These are phyloP conservation scores for Orussus abietinus DNA, from an alignment of 1,140 invertebrate genomes.

Conservation along the genomic window DNA sequence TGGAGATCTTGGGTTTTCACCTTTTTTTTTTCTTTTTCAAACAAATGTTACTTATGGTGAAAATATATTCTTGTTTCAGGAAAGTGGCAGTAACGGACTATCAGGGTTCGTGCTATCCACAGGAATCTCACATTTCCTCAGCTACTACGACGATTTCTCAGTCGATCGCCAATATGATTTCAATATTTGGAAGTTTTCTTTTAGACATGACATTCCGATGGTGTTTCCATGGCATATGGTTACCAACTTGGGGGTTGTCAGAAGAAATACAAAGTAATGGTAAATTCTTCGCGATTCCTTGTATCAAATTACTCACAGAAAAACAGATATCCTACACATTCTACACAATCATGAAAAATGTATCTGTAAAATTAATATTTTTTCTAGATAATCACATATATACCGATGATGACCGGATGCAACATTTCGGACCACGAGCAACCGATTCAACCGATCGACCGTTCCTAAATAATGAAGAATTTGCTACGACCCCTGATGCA, in stretches of 20 bases:
- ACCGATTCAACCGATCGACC: too few species aligned
- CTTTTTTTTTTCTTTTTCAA: too few species aligned
- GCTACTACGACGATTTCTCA: conserved; percentile 50
- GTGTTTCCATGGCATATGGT: conserved; percentile 44
- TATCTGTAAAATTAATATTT: too few species aligned
- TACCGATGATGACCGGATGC: conserved; percentile 43
- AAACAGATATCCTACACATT: too few species aligned
- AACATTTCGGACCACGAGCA: too few species aligned
- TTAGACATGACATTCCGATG: conserved; percentile 44
- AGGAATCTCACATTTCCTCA: conserved; percentile 67
- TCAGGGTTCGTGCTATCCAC: conserved; percentile 80
- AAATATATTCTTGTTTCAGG: conserved; percentile 34
- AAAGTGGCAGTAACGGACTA: conserved; percentile 83
- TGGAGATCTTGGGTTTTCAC: too few species aligned
- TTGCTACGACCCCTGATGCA: too few species aligned
- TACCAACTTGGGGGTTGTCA: conserved; percentile 39
- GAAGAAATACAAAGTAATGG: conserved; percentile 17
- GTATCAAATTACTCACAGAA: too few species aligned
- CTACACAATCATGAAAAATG: too few species aligned
- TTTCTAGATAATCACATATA: conserved; percentile 34
- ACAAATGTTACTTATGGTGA: neutral
- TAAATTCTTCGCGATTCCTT: too few species aligned
- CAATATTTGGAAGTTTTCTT: conserved; percentile 31
- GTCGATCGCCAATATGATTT: conserved; percentile 32
- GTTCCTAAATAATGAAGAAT: too few species aligned